A percentile compares a stretch with the other conserved stretches of the same genome.
Evolutionary conservation across 1,140 invertebrate genomes (phyloP).

Genomic region (Cydia strobilella): DNA sequence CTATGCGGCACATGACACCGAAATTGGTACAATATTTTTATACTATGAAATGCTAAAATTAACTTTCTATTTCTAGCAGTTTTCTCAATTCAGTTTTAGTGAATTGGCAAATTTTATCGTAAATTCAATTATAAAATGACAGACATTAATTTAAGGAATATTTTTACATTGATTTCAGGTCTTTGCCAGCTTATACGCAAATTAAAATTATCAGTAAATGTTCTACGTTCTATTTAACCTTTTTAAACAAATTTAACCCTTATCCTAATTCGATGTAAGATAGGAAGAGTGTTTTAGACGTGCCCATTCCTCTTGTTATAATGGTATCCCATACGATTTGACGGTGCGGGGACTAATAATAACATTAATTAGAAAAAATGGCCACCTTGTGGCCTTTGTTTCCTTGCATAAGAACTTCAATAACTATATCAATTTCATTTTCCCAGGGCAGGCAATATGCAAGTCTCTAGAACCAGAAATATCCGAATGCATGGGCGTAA

Average conservation of each 20-base stretch:
- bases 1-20: constrained; percentile 70
- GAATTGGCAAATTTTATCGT: too few relatives aligned
- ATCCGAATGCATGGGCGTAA: constrained; percentile 78
- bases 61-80: too few relatives aligned
- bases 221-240: not conserved
- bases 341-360: too few relatives aligned
- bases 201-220: not conserved
- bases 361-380: too few relatives aligned
- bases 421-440: constrained; percentile 1
- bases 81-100: too few relatives aligned
- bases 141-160: not conserved
- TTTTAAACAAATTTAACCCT: too few relatives aligned
- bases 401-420: too few relatives aligned
- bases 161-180: constrained; percentile 1
- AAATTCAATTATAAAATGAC: not conserved
- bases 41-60: not conserved
- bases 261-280: too few relatives aligned
- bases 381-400: too few relatives aligned
- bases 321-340: too few relatives aligned
- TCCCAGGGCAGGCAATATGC: constrained; percentile 79
- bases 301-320: too few relatives aligned
- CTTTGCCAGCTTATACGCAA: not conserved
- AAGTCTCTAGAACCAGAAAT: constrained; percentile 84
- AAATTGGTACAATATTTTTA: constrained; percentile 53
- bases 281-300: too few relatives aligned